phyloP scores from a whole-genome alignment of 2,888 invertebrate species.

The Caenorhabditis wallacei region DNA sequence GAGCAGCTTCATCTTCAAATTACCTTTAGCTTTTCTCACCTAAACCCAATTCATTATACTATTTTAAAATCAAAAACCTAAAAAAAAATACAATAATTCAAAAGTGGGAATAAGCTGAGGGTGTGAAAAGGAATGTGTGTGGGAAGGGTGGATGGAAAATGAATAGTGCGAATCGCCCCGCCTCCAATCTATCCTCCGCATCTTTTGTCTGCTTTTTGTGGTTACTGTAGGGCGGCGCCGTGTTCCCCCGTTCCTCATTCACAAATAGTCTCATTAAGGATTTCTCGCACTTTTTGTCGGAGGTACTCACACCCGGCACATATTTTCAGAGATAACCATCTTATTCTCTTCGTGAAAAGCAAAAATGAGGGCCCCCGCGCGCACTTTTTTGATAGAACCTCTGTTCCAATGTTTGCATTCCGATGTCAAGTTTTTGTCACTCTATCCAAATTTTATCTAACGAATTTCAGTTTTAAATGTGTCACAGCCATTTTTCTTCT shows the following conservation, averaged over 20 bases:
- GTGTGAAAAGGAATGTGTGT: constrained; percentile 45
- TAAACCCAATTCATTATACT: not conserved
- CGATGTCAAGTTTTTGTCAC: constrained; percentile 54
- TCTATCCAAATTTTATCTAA: constrained; percentile 29
- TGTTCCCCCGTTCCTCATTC: constrained; percentile 30
- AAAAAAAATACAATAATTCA: not conserved
- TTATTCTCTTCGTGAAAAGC: not conserved
- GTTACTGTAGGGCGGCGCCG: constrained; percentile 46
- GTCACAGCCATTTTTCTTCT: constrained; percentile 49
- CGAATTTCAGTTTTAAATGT: constrained; percentile 51
- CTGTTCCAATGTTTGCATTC: constrained; percentile 66
- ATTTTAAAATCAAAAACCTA: not conserved
- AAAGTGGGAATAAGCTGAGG: constrained; percentile 21
- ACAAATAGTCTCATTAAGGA: constrained; percentile 20
- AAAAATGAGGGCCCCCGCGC: constrained; percentile 22
- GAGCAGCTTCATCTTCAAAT: constrained; percentile 6
- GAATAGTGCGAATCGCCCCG: constrained; percentile 50
- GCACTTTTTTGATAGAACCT: not conserved
- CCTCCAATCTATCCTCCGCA: constrained; percentile 41
- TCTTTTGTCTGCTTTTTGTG: constrained; percentile 51
- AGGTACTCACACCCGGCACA: constrained; percentile 25
- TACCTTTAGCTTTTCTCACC: not conserved
- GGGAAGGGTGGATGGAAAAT: not conserved
- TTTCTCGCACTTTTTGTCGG: constrained; percentile 48
- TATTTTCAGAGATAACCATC: constrained; percentile 44